Conservation (phyloP, 37 sponge, comb jelly and placozoan species). For the Beroe forskalii region DNA sequence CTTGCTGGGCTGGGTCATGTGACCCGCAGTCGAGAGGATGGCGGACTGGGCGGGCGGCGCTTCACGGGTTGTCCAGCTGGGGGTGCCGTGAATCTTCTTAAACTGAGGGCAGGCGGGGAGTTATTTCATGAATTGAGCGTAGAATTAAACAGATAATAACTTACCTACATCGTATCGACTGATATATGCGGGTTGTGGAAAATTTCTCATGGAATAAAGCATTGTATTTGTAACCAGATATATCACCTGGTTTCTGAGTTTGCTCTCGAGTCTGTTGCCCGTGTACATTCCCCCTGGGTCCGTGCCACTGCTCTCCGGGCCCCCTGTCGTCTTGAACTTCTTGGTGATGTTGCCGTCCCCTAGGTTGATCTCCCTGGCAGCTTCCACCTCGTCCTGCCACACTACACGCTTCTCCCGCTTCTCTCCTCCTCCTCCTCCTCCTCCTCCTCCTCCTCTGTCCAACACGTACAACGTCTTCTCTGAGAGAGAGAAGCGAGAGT, state of each 20-base stretch:
- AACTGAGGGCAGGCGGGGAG: slow-evolving; percentile 40
- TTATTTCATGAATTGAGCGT: no score
- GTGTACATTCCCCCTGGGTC: not conserved
- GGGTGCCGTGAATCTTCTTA: slow-evolving; percentile 56
- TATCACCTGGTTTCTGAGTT: slow-evolving; percentile 52
- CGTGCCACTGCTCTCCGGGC: not conserved
- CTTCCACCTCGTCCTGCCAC: slow-evolving; percentile 42
- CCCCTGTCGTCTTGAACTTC: not conserved
- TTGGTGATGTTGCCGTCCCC: slow-evolving; percentile 61
- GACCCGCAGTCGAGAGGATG: slow-evolving; percentile 21
- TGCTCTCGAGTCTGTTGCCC: slow-evolving; percentile 1
- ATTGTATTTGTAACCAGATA: no score
- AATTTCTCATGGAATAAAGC: no score
- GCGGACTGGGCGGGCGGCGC: not conserved
- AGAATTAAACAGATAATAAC: no score
- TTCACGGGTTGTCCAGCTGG: slow-evolving; percentile 13
- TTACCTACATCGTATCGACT: no score
- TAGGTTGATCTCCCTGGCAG: not conserved
- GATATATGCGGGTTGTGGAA: no score
- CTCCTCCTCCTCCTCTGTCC: slow-evolving; percentile 59
- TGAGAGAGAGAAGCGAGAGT: no score
- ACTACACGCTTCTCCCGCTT: slow-evolving; percentile 11
- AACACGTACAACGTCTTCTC: slow-evolving; percentile 20
- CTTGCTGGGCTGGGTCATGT: slow-evolving; percentile 49
- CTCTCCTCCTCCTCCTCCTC: no score